Evolutionary conservation across 92 coral and sea anemone genomes (phyloP).

Genomic region (Chrysogorgia sp.): DNA sequence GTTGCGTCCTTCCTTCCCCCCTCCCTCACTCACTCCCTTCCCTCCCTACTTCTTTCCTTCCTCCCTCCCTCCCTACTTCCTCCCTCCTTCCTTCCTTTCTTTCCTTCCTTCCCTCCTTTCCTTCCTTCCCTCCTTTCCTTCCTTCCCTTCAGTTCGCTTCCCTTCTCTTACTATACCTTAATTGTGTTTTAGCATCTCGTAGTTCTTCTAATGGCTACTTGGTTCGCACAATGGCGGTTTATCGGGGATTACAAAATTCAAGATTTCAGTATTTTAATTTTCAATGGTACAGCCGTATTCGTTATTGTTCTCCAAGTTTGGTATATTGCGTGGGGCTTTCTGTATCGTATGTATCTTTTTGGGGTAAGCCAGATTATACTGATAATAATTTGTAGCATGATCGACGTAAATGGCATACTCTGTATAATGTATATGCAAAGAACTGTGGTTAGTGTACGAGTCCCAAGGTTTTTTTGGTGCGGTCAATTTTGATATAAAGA

Average conservation of each 20-base stretch:
- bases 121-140: slow-evolving; percentile 21
- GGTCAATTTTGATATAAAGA: too few species aligned
- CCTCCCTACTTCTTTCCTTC: background rate
- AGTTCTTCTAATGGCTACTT: slow-evolving; percentile 79
- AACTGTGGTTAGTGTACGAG: too few species aligned
- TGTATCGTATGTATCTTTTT: slow-evolving; percentile 63
- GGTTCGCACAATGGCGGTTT: slow-evolving; percentile 80
- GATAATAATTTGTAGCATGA: background rate
- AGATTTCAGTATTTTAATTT: slow-evolving; percentile 68
- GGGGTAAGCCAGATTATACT: slow-evolving; percentile 68
- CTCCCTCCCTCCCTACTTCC: background rate
- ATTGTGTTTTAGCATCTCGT: slow-evolving; percentile 70
- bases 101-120: slow-evolving; percentile 15
- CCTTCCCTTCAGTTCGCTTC: background rate
- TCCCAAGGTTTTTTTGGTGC: too few species aligned
- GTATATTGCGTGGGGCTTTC: slow-evolving; percentile 77
- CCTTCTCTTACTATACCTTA: too few species aligned
- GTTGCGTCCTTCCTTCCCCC: background rate
- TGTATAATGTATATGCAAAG: too few species aligned
- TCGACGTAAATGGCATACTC: too few species aligned
- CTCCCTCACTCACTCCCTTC: too few species aligned
- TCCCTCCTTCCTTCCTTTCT: background rate
- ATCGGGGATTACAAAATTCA: slow-evolving; percentile 54
- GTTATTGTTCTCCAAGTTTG: slow-evolving; percentile 55
- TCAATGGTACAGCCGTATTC: slow-evolving; percentile 68